These are phyloP conservation scores for Trinorchestia longiramus DNA, from an alignment of 1,140 invertebrate genomes.

Conservation along the genomic window DNA sequence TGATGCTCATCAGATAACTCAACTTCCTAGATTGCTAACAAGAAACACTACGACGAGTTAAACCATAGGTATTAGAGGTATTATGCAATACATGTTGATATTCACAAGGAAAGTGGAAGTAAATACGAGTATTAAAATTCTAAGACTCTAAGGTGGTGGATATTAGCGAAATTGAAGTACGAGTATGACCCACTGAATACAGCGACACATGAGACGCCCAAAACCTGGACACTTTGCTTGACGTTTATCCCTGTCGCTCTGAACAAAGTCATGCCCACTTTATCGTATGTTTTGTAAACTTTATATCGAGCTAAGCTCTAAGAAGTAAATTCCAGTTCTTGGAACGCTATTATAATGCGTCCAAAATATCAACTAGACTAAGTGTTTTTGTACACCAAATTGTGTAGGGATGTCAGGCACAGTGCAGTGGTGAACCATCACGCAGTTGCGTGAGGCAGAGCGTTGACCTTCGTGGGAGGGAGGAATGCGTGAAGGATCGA, in stretches of 20 bases:
- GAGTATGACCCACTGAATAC: neutral
- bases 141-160: neutral
- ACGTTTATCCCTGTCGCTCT: neutral
- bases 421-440: neutral
- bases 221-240: neutral
- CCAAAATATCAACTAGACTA: neutral
- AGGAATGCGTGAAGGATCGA: neutral
- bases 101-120: no score
- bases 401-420: neutral
- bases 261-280: neutral
- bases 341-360: no score
- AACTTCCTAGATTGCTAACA: no score
- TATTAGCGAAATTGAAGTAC: neutral
- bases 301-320: neutral
- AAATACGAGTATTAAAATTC: no score
- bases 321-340: neutral
- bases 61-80: no score
- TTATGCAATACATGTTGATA: no score
- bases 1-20: no score
- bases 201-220: neutral
- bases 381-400: neutral
- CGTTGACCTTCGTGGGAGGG: neutral
- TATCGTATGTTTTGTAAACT: neutral
- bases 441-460: neutral
- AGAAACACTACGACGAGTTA: no score